phyloP scores from a whole-genome alignment of 1,140 invertebrate genomes.

The Sweltsa coloradensis region DNA sequence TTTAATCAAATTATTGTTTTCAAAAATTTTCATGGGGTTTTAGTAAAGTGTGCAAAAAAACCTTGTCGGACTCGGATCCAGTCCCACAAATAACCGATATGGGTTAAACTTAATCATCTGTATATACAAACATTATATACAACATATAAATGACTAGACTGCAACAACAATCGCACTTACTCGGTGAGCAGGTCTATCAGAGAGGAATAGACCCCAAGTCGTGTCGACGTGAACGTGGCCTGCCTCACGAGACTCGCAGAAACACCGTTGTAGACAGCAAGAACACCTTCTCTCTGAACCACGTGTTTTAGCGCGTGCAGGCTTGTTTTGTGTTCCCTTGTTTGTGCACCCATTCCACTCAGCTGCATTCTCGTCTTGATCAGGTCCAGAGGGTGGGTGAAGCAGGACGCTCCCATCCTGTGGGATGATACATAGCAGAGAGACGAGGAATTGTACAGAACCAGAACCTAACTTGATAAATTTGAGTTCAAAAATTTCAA shows the following conservation, averaged over 20 bases:
- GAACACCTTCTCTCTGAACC: conserved; percentile 74
- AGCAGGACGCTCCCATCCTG: conserved; percentile 91
- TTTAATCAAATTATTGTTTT: too few relatives aligned
- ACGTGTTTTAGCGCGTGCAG: conserved; percentile 62
- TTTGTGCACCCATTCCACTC: conserved; percentile 53
- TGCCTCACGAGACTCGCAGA: conserved; percentile 82
- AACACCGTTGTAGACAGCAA: conserved; percentile 78
- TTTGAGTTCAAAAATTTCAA: background rate
- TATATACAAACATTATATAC: too few relatives aligned
- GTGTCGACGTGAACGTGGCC: conserved; percentile 94
- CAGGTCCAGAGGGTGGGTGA: conserved; percentile 95
- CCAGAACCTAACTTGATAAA: too few relatives aligned
- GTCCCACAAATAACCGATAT: conserved; percentile 33
- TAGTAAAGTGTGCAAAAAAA: too few relatives aligned
- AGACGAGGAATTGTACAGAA: too few relatives aligned
- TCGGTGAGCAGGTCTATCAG: conserved; percentile 52
- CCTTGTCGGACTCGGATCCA: too few relatives aligned
- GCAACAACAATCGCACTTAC: too few relatives aligned
- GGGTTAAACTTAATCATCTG: too few relatives aligned
- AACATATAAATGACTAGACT: too few relatives aligned
- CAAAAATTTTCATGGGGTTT: too few relatives aligned
- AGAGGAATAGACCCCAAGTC: conserved; percentile 89
- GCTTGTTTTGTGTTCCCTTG: conserved; percentile 66
- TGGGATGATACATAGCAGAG: too few relatives aligned
- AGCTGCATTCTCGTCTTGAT: conserved; percentile 98